Evolutionary conservation across 1,140 invertebrate species (phyloP), one percentile per base, ranked within the genome.

Genomic region (Drosophila pseudoobscura): DNA sequence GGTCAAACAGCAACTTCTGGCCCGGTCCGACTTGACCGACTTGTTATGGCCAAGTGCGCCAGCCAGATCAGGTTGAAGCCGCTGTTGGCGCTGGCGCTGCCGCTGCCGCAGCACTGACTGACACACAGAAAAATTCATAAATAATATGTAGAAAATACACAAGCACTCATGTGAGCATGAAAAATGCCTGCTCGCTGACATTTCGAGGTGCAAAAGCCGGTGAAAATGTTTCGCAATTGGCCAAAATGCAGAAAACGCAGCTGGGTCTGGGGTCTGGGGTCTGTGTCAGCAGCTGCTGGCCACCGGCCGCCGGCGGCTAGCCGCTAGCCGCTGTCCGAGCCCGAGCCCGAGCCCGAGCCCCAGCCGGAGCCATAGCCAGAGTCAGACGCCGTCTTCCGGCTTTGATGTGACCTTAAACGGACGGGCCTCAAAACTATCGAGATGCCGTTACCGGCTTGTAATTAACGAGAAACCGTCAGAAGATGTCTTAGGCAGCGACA

Each of bases 21-120:
- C 72, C 58, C 52, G 72, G 60, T 70, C 75, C 61, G 74, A 78
- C 82, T 85, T 85, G 82, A 85, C 82, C 82, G 82, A 85, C 82
- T 85, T 85, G 83, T 85, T 85, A 85, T 85, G 82, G 82, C 82
- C 82, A 87, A 85, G 82, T 85, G 82, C 82, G 82, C 78, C 51
- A 39, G 82, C 78, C 51, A 39, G 35, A 39, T 11, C 35, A 39
- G 35, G 35, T 39, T 39, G 35, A 39, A 39, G 35, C 35, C 35
- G 11, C 35, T 39, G 24, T 6, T 31, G 29, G 1, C 29, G 29
- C 35, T 31, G 29, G 1, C 29, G 29, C 35, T 39, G 11, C 3
- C 35, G 9, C 31, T 35, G 47, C 31, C 26, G 45, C 61, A 54
- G 46, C 51, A 62, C 52, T 17, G 53, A 53, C 62, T 56, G 66